Evolutionary conservation across 2,113 vertebrate genomes (phyloP), one percentile per base, ranked within the genome.

Genomic region (Eudyptes chrysolophus): DNA sequence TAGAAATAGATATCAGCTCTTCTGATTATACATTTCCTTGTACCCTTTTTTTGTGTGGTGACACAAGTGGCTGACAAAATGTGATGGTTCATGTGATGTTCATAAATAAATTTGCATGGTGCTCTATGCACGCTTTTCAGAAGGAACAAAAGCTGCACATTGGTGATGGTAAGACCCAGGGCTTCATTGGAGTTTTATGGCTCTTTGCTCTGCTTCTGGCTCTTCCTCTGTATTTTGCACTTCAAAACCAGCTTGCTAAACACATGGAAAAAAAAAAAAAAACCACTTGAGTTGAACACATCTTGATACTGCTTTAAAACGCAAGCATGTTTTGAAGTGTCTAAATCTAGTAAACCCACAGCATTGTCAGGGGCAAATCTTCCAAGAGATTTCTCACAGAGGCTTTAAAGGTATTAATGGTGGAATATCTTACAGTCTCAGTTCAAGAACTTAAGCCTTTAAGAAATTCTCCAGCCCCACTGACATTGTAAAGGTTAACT

Each of bases 401-500:
- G 82, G 75, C 82, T 98, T 98, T 96, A 64, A 57, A 90, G 89
- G 64, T 96, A 86, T 94, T 96, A 96, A 76, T 70, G 80, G 57
- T 93, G 74, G 84, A 98, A 90, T 90, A 91, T 86, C 80, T 96
- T 81, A 76, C 88, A 69, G 11, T 84, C 96, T 96, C 97, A n/a
- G 57, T 83, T 93, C 79, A 94, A 95, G 89, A 74, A 72, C 94
- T 97, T 97, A 95, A 97, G 93, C 90, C 83, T 96, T 92, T 95
- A 93, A 96, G 82, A 95, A 84, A 95, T 70, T 86, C 83, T 91
- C 44, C 88, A 84, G 92, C 88, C 81, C 52, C 46, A 6, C 86
- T 87, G 94, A 94, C 95, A 96, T 93, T 96, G 89, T 72, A 97
- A 95, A 97, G 94, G 94, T 95, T 89, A 96, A 90, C 72, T 90